Base-by-base conservation (phyloP, 2,113 vertebrate species). In the Capreolus pygargus region DNA sequence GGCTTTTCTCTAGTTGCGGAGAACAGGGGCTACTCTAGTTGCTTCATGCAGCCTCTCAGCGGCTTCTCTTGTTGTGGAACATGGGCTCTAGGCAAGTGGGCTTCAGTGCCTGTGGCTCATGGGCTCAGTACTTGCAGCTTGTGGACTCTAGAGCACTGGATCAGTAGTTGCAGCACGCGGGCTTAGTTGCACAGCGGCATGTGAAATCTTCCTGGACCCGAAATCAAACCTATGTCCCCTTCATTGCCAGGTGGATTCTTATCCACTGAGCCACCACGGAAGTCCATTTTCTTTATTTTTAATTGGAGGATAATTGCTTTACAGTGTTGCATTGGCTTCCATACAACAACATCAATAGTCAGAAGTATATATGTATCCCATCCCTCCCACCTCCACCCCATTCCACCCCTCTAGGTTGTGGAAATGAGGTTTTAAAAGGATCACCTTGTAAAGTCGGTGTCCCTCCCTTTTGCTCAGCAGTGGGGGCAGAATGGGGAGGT, bases 401-500 rank as follows among this genome's bases (percentile, higher is more conserved):
- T 27, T 27, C 36, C 12, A 76, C 23, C 39, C 39, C 39, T 76
- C 36, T 74, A 74, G 21, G 70, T 14, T 74, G 70, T 43, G 89
- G 58, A 85, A 74, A 4, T 0, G n/a, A 91, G 36, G 11, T 76
- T 93, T 95, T 86, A 92, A 95, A 97, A 94, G 7, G n/a, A 61
- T 81, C 67, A 50, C 39, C 43, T 55, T 87, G 89, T 79, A n/a
- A 70, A 55, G 81, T 96, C 36, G 36, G 5, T 12, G 78, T 84
- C 39, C 21, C 60, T 70, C 81, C 84, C 83, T 58, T 97, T 96
- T 94, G 17, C 54, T 97, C 89, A 89, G 54, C 89, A 87, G 25
- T 13, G 81, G 83, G 47, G 95, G 45, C 82, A 64, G 96, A 96
- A 55, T 67, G 79, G 93, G 45, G 95, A 54, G 92, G 23, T 92